Evolutionary conservation across 2,888 invertebrate species (phyloP).

Genomic region (Pammene aurita): DNA sequence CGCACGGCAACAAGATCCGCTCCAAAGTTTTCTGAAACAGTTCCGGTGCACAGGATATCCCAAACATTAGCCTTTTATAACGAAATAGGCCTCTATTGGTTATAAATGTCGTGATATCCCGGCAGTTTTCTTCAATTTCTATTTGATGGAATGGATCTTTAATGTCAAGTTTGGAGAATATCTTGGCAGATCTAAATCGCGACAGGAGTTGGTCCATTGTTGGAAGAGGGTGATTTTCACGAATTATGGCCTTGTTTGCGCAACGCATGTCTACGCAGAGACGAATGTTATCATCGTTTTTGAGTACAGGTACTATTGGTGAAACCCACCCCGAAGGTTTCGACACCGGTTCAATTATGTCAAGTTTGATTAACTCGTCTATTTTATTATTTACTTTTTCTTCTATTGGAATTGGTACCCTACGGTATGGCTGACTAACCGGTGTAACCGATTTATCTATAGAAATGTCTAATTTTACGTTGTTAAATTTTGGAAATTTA

Average conservation of each 20-base stretch:
- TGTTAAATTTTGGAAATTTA: no score
- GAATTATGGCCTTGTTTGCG: background rate
- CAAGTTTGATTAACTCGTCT: background rate
- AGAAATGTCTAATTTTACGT: no score
- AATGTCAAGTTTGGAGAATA: background rate
- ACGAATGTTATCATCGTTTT: background rate
- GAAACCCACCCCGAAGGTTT: background rate
- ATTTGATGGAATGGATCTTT: no score
- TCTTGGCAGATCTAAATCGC: background rate
- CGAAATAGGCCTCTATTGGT: no score
- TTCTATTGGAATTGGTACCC: background rate
- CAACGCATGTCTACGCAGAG: background rate
- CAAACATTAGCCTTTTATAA: no score
- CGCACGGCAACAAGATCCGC: no score
- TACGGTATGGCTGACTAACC: background rate
- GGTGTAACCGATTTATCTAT: no score
- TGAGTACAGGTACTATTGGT: background rate
- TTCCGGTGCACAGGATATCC: no score
- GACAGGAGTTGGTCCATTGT: background rate
- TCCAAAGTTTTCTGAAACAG: no score
- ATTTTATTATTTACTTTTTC: background rate
- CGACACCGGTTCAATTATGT: background rate
- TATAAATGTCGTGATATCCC: no score
- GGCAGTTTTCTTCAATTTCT: no score
- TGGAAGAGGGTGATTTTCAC: background rate